These are phyloP conservation scores for Sebastes diaconus DNA, from an alignment of 2,797 vertebrate species.

Conservation along the genomic window DNA sequence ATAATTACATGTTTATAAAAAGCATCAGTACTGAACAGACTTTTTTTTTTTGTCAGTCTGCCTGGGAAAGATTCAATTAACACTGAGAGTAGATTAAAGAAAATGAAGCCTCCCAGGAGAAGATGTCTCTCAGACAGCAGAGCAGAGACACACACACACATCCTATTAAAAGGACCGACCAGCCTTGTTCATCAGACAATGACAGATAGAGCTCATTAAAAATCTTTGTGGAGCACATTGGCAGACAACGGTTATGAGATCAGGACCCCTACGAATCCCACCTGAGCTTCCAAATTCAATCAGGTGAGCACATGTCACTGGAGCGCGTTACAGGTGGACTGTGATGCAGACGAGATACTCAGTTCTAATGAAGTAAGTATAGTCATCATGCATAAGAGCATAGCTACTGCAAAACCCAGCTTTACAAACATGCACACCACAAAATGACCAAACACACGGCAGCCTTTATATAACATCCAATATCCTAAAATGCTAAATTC, in stretches of 20 bases:
- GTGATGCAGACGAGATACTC: neutral
- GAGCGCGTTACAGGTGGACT: neutral
- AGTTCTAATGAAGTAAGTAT: neutral
- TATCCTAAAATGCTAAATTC: neutral
- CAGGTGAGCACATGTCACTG: conserved; percentile 30
- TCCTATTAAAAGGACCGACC: conserved; percentile 39
- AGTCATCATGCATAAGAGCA: neutral
- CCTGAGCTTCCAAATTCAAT: conserved; percentile 21
- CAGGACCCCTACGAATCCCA: conserved; percentile 3
- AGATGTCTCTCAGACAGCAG: conserved; percentile 45
- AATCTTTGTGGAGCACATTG: conserved; percentile 47
- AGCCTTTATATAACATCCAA: neutral
- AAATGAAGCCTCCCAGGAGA: conserved; percentile 51
- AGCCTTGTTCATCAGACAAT: conserved; percentile 56
- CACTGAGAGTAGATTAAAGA: conserved; percentile 31
- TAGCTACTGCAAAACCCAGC: neutral
- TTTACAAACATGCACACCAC: neutral
- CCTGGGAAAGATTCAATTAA: conserved; percentile 50
- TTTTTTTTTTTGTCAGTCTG: neutral
- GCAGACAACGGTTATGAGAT: conserved; percentile 41
- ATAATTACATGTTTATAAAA: too few relatives aligned
- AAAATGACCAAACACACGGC: neutral
- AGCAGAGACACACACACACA: conserved; percentile 23
- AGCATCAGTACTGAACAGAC: neutral
- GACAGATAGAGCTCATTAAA: conserved; percentile 62